Evolutionary conservation across 2,797 vertebrate species (phyloP).

Genomic region (Aplochiton taeniatus): DNA sequence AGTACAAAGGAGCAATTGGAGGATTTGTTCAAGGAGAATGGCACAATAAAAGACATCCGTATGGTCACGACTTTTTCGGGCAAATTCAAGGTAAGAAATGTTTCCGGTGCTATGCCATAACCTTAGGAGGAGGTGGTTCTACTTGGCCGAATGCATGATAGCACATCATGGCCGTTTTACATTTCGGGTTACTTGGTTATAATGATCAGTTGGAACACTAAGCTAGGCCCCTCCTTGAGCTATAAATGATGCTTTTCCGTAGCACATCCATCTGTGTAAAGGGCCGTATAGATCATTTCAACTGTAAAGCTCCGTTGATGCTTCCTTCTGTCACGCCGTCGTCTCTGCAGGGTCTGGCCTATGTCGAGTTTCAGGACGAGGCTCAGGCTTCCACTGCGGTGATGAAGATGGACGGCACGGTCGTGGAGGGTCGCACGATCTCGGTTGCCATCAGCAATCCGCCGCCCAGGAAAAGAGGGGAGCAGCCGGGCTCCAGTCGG

Average conservation of each 20-base stretch:
- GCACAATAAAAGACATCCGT: conserved; percentile 86
- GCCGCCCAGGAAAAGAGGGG: conserved; percentile 78
- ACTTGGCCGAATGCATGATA: too few relatives aligned
- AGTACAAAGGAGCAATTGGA: conserved; percentile 89
- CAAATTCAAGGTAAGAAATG: conserved; percentile 88
- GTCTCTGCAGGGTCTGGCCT: conserved; percentile 88
- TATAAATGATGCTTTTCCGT: not conserved
- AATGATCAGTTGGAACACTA: not conserved
- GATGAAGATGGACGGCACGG: conserved; percentile 88
- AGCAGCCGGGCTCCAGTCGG: conserved; percentile 66
- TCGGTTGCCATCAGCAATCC: conserved; percentile 96
- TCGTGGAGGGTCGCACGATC: conserved; percentile 81
- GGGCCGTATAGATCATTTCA: not conserved
- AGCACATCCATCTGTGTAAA: not conserved
- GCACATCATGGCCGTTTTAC: too few relatives aligned
- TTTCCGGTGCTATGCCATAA: too few relatives aligned
- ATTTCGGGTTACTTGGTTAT: too few relatives aligned
- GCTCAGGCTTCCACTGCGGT: conserved; percentile 90
- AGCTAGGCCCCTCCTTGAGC: not conserved
- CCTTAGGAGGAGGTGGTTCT: too few relatives aligned
- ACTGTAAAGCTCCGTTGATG: not conserved
- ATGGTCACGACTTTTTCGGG: conserved; percentile 95
- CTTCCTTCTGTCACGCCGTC: not conserved
- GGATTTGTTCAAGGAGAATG: conserved; percentile 84
- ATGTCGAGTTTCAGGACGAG: conserved; percentile 91